These are phyloP conservation scores for Patiria pectinifera DNA, from an alignment of 53 echinoderm and acorn worm species.

Conservation along the genomic window DNA sequence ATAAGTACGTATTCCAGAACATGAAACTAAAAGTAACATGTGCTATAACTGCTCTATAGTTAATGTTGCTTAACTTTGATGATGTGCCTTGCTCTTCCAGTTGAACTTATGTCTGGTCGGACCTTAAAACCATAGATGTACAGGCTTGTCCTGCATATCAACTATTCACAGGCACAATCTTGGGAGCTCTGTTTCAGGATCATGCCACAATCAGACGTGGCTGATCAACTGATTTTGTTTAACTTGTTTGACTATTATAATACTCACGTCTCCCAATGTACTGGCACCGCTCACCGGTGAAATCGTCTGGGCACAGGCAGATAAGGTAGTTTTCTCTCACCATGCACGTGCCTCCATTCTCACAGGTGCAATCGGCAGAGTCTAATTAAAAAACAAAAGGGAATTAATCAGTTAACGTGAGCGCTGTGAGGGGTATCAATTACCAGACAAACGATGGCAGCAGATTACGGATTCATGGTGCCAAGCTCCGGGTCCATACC, in stretches of 20 bases:
- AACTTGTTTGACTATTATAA: neutral
- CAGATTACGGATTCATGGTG: neutral
- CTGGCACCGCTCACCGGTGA: constrained; percentile 75
- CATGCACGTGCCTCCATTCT: constrained; percentile 77
- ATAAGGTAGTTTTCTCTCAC: constrained; percentile 61
- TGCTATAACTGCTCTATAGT: no score
- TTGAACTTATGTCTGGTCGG: no score
- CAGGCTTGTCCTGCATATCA: neutral
- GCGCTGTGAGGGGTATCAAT: neutral
- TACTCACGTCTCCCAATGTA: constrained; percentile 61
- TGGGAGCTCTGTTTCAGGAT: neutral
- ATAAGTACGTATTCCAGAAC: no score
- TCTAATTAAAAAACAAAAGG: constrained; percentile 50
- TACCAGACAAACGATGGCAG: neutral
- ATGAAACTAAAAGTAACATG: no score
- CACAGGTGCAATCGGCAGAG: constrained; percentile 67
- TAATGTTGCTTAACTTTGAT: no score
- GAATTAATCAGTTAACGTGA: constrained; percentile 29
- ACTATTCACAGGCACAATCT: neutral
- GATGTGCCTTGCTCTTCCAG: no score
- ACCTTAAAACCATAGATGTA: neutral
- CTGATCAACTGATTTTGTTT: neutral
- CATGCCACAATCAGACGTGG: neutral
- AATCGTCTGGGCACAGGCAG: constrained; percentile 80
- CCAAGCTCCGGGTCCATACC: neutral